Evolutionary conservation across 1,140 invertebrate species (phyloP), one percentile per base, ranked within the genome.

Genomic region (Sinonovacula constricta): DNA sequence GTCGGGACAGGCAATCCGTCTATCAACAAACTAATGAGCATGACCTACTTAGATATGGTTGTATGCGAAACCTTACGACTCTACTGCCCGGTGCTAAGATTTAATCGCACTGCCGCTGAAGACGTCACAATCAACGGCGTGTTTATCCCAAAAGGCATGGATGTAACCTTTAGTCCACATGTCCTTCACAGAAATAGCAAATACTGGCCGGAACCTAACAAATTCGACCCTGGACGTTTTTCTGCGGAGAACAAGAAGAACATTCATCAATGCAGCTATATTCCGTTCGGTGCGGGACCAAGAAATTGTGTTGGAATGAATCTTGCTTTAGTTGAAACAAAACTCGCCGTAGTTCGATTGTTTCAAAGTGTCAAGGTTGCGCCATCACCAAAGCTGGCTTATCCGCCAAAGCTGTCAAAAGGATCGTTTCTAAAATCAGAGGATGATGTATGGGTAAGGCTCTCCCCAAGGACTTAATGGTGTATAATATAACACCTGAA

Each of bases 291-390:
- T 28, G 79, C 84, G 31, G 93, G 93, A 45, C 93, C 92, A 0
- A 89, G 94, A 24, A 93, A 91, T 81, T 94, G 94, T 84, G 92
- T 94, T 51, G 94, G 93, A 91, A 90, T 90, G 91, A 85, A 91
- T n/a, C 92, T 94, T 75, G 93, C 91, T 0, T 36, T 82, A 33
- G 80, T 86, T 72, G 85, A 87, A 75, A 34, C 70, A 0, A 89
- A 89, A 75, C 66, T 95, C 66, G 93, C 93, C 0, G 39, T 92
- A 18, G 86, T 84, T 14, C 54, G 75, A 18, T 36, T 91, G 0
- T 26, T 92, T 15, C 79, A 81, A 51, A 86, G 83, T 30, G 88
- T 87, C 45, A 62, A 2, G 28, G 82, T 91, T 59, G 76, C 76
- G 10, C 76, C 80, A 7, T 83, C 83, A 36, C 83, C 81, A 54